Evolutionary conservation across 2,888 invertebrate genomes (phyloP), one percentile per base, ranked within the genome.

Genomic region (Syrphus vitripennis): DNA sequence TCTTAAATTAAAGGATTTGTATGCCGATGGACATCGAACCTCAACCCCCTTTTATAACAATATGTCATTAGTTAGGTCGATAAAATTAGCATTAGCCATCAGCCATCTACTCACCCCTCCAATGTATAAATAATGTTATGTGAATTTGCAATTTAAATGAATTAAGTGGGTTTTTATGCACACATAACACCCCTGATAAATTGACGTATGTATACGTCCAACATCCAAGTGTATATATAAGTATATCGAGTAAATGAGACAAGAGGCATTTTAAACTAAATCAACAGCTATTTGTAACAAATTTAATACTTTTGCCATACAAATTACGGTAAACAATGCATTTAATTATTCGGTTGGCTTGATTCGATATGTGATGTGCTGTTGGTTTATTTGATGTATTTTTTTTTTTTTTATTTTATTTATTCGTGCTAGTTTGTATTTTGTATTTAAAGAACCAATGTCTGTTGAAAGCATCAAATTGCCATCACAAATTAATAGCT

Each of bases 281-380:
- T 55, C 55, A 55, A 55, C 55, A 55, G 29, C 55, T 31, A 31
- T 55, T 55, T 31, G 55, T 55, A 31, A 55, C 55, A 31, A 55
- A 26, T 53, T 53, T 55, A 55, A 55, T 55, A 55, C 55, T 55
- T 31, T 10, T 55, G 10, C 29, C 16, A 31, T 55, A 55, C 55
- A 55, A 55, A 55, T 55, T 55, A 55, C 55, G 31, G n/a, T 19
- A 55, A 55, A 55, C 55, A 55, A 55, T 55, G 55, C 55, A 29
- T 55, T 55, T 55, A 55, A 55, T 55, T 55, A 55, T 19, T 55
- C 55, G 55, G 12, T 16, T 55, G 55, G 31, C 29, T 55, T 55
- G 16, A 31, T 55, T 55, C 55, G 55, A 55, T 29, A 24, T 55
- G 31, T 31, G 29, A 16, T 55, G 16, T 16, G 4, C 0, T 6